Percentiles rank a stretch among this genome's conserved stretches.
These are phyloP conservation scores for Chlorodrepanis virens DNA, from an alignment of 2,113 vertebrate species.

Conservation along the genomic window DNA sequence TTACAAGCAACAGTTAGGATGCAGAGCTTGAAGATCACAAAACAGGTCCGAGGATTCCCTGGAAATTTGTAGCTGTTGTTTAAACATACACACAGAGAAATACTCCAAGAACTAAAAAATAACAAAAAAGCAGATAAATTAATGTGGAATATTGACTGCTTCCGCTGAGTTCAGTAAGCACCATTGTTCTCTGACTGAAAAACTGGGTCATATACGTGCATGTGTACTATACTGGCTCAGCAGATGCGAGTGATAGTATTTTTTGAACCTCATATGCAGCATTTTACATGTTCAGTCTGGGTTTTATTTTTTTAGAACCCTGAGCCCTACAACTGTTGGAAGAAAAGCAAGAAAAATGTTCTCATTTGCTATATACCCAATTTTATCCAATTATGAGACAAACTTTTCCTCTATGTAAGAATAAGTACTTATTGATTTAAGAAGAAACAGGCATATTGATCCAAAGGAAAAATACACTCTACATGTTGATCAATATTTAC, in stretches of 20 bases:
- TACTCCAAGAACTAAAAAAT: background rate
- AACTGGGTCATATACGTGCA: background rate
- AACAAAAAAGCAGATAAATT: background rate
- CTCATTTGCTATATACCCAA: background rate
- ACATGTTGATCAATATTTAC: constrained; percentile 54
- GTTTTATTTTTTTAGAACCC: background rate
- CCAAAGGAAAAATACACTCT: constrained; percentile 47
- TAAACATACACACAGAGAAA: background rate
- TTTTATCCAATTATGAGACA: constrained; percentile 41
- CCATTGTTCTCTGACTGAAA: background rate
- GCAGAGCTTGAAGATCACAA: background rate
- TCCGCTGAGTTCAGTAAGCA: background rate
- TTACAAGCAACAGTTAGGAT: background rate
- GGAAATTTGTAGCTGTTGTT: background rate
- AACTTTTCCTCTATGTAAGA: constrained; percentile 47
- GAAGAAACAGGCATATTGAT: constrained; percentile 47
- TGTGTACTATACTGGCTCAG: background rate
- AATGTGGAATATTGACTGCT: background rate
- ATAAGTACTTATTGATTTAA: constrained; percentile 57
- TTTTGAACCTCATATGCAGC: background rate
- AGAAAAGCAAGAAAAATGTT: constrained; percentile 25
- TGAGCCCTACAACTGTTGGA: background rate
- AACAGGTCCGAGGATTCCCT: background rate
- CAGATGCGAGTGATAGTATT: background rate
- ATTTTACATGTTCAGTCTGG: background rate